Base-by-base conservation (phyloP, 2,113 vertebrate species). In the Oncorhynchus nerka region DNA sequence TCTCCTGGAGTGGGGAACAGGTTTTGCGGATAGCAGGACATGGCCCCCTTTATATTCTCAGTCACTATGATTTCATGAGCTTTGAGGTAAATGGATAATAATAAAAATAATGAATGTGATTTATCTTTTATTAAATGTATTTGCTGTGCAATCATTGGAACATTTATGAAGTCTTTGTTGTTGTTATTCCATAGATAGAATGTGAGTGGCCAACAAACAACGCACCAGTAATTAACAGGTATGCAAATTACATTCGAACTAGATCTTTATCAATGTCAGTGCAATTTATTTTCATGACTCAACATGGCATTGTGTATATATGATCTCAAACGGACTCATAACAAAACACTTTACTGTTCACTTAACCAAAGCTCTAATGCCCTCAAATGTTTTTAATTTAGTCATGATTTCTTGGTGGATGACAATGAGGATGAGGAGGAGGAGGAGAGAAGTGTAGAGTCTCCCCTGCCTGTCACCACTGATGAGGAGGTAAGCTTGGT, bases 1-100 rank as follows among this genome's bases (percentile, higher is more conserved):
- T 87, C 13, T 16, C 16, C 62, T 92, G 91, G 91, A 91, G 86
- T 1, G 89, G 84, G n/a, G 84, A 85, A 26, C 82, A 89, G 55
- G 85, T 90, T 0, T 78, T 92, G 64, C 70, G 71, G 74, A 82
- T 87, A 62, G 79, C 80, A 19, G 85, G 70, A 69, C 75, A 85
- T 0, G 76, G 89, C 13, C 75, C 82, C 69, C 66, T 92, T 20
- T 90, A 90, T 48, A 76, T 92, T 67, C 72, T 90, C 68, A 74
- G 80, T 76, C 78, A 87, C 39, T 83, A 82, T 12, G 82, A 86
- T 1, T 32, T 59, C 39, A 15, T 19, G 55, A 62, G 59, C 59
- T 16, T 66, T 30, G 75, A 91, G 86, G 91, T 90, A 68, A 74
- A 34, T 12, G 4, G 32, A 20, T 20, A 34, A 39, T 68, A 12